Evolutionary conservation across 2,113 vertebrate genomes (phyloP), one percentile per base, ranked within the genome.

Genomic region (Anhinga anhinga): DNA sequence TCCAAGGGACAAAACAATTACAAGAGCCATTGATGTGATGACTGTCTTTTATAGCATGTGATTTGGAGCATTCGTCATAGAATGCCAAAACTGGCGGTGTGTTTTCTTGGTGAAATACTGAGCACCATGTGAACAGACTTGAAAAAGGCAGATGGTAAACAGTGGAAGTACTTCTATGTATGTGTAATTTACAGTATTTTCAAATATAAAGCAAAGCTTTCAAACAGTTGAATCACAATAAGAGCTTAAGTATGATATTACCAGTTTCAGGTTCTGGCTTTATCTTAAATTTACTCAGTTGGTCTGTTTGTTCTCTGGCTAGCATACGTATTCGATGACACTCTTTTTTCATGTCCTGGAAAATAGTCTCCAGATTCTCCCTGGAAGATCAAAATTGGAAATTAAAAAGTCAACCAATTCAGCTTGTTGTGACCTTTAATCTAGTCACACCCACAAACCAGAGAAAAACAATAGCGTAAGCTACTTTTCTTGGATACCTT

Each of bases 261-360:
- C 99, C 99, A 97, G 98, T 98, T 94, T 98, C 96, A 94, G 98
- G 91, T 97, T 99, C 98, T 91, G 96, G 98, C 98, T 98, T 98
- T 97, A 98, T 98, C 74, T 98, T 98, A 97, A 99, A 98, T 98
- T 98, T 98, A 97, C 98, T 99, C 90, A 99, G 98, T 91, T 99
- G 99, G 96, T 99, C 98, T 98, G 99, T 99, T 90, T 99, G 99
- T 98, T 98, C 98, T 98, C 98, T 99, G 92, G 99, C 98, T 96
- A 99, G 98, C 95, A 97, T 97, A 84, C 98, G 97, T 98, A 99
- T 99, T 98, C 98, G 99, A 96, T 98, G 98, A 97, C 99, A 99
- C 98, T 99, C 99, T 98, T 99, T 99, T 97, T 99, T 99, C 96
- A 99, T 98, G 74, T 98, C 99, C 96, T 98, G 98, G 97, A 99